phyloP scores from a whole-genome alignment of 92 coral and sea anemone species.

The Porites rus region DNA sequence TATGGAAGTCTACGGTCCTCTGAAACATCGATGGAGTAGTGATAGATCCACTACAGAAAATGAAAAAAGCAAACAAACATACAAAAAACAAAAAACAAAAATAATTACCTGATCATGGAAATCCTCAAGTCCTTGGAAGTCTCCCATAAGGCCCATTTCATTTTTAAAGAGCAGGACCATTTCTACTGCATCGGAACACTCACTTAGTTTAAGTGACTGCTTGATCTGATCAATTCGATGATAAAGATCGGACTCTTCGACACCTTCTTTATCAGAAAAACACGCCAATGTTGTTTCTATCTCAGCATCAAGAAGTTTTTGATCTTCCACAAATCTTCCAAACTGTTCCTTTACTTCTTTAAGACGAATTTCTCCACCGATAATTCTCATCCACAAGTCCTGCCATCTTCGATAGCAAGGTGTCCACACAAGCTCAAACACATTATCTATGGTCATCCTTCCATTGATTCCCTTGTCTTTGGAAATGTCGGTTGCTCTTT shows the following conservation, averaged over 20 bases:
- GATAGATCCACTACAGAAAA: background rate
- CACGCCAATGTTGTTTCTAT: constrained; percentile 27
- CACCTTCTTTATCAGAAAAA: constrained; percentile 6
- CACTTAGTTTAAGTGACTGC: constrained; percentile 56
- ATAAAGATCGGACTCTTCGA: background rate
- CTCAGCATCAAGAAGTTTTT: constrained; percentile 48
- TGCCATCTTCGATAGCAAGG: constrained; percentile 43
- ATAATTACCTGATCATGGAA: constrained; percentile 53
- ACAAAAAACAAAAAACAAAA: too few species aligned
- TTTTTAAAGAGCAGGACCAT: constrained; percentile 67
- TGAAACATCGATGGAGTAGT: background rate
- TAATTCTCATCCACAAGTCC: constrained; percentile 18
- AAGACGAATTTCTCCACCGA: constrained; percentile 50
- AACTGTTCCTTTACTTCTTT: constrained; percentile 62
- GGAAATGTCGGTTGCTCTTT: constrained; percentile 20
- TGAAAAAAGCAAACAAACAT: background rate
- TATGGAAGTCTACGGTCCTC: too few species aligned
- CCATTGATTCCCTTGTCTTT: constrained; percentile 22
- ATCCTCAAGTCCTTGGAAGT: constrained; percentile 67
- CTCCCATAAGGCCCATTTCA: constrained; percentile 71
- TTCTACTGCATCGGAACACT: constrained; percentile 64
- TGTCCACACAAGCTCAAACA: constrained; percentile 61
- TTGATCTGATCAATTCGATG: constrained; percentile 54
- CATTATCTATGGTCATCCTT: constrained; percentile 42
- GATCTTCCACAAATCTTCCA: constrained; percentile 5